A percentile compares a stretch with the other conserved stretches of the same genome.
Conservation (phyloP, 2,888 invertebrate genomes). For the Orthosia incerta region DNA sequence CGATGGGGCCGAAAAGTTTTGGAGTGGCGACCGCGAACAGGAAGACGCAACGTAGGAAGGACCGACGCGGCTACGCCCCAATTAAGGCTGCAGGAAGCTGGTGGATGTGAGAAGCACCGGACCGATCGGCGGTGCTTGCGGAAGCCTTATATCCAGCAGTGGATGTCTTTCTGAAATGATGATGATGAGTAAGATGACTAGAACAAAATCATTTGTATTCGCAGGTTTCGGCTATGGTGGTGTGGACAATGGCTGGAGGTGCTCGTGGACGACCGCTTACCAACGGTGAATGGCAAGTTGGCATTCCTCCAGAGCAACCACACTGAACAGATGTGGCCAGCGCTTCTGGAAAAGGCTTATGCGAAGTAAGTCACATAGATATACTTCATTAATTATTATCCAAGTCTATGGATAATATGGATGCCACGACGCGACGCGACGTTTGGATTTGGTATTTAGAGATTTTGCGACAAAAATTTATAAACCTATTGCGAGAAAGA, state of each 20-base stretch:
- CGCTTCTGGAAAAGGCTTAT: constrained; percentile 97
- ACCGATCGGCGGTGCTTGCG: too few relatives aligned
- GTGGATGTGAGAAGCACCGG: too few relatives aligned
- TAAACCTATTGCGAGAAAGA: background rate
- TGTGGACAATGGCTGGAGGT: constrained; percentile 97
- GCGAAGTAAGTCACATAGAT: constrained; percentile 92
- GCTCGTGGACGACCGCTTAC: constrained; percentile 96
- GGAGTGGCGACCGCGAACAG: too few relatives aligned
- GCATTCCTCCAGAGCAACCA: constrained; percentile 96
- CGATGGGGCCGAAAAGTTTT: too few relatives aligned
- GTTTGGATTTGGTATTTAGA: background rate
- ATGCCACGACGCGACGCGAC: too few relatives aligned
- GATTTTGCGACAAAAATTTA: background rate
- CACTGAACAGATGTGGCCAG: constrained; percentile 97
- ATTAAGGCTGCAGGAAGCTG: too few relatives aligned
- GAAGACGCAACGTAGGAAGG: too few relatives aligned
- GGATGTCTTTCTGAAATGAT: too few relatives aligned
- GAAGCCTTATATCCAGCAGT: too few relatives aligned
- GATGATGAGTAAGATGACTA: too few relatives aligned
- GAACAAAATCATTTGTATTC: constrained; percentile 6
- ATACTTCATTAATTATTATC: background rate
- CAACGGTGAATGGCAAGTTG: constrained; percentile 96
- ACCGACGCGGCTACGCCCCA: too few relatives aligned
- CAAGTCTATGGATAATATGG: too few relatives aligned
- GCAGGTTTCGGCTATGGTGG: constrained; percentile 97